phyloP scores from a whole-genome alignment of 92 coral and sea anemone species.

The Plumapathes pennacea region DNA sequence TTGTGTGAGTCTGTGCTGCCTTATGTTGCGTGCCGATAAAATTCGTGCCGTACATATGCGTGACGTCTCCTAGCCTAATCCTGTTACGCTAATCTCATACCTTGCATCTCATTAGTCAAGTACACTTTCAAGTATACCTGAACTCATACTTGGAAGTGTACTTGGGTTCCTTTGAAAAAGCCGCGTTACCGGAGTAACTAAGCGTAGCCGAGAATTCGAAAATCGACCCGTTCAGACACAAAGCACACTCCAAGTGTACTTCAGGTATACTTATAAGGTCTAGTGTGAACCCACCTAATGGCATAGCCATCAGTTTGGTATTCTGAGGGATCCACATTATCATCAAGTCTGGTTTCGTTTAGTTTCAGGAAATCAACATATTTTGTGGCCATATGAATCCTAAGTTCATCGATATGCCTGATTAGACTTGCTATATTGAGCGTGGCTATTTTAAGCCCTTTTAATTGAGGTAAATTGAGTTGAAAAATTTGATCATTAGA shows the following conservation, averaged over 20 bases:
- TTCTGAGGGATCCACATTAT: too few species aligned
- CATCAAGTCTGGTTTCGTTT: too few species aligned
- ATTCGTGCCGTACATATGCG: constrained; percentile 7
- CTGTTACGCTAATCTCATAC: constrained; percentile 12
- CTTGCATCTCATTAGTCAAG: too few species aligned
- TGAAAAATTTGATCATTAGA: too few species aligned
- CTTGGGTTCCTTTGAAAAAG: constrained; percentile 11
- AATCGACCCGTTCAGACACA: constrained; percentile 17
- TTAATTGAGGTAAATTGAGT: too few species aligned
- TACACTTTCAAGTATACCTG: constrained; percentile 12
- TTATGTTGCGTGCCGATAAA: constrained; percentile 11
- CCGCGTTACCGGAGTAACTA: constrained; percentile 14
- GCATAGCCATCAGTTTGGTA: too few species aligned
- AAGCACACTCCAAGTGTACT: constrained; percentile 13
- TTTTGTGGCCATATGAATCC: too few species aligned
- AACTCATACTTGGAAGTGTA: constrained; percentile 27
- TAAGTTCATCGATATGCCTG: too few species aligned
- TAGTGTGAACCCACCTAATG: constrained; percentile 26
- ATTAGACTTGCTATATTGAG: too few species aligned
- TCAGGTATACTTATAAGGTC: constrained; percentile 16
- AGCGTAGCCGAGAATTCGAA: constrained; percentile 3
- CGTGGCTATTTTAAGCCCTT: too few species aligned
- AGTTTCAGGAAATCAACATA: too few species aligned
- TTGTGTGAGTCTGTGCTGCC: too few species aligned
- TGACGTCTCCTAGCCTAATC: constrained; percentile 10